Percentiles rank a stretch among this genome's conserved stretches.
These are phyloP conservation scores for Volucella bombylans DNA, from an alignment of 2,888 invertebrate species.

Conservation along the genomic window DNA sequence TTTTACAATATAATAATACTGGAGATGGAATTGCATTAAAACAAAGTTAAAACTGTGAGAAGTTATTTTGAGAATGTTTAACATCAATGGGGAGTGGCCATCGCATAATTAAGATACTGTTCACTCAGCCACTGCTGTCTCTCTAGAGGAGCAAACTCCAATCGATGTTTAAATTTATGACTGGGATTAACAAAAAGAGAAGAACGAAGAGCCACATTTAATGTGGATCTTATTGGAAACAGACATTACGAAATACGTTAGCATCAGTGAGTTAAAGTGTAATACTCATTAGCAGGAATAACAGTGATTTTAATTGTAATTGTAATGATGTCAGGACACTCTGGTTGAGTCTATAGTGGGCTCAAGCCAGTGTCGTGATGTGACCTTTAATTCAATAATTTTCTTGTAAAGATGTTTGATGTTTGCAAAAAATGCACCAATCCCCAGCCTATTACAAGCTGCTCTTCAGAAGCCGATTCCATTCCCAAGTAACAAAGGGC, in stretches of 20 bases:
- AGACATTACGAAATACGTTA: slow-evolving; percentile 8
- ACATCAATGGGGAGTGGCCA: slow-evolving; percentile 68
- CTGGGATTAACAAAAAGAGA: slow-evolving; percentile 15
- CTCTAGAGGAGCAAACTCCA: slow-evolving; percentile 39
- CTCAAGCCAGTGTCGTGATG: too few species aligned
- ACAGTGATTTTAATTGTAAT: neutral
- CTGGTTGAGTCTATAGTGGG: too few species aligned
- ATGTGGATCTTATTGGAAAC: slow-evolving; percentile 30
- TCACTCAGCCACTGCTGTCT: slow-evolving; percentile 30
- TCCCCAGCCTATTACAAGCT: too few species aligned
- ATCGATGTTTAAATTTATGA: slow-evolving; percentile 63
- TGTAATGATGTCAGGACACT: too few species aligned
- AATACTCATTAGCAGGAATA: neutral
- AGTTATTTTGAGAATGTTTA: slow-evolving; percentile 64
- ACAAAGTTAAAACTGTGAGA: slow-evolving; percentile 62
- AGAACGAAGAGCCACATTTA: slow-evolving; percentile 19
- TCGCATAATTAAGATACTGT: slow-evolving; percentile 62
- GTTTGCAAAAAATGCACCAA: too few species aligned
- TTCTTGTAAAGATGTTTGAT: too few species aligned
- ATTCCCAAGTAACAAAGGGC: too few species aligned
- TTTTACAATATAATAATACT: slow-evolving; percentile 49
- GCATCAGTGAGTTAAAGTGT: neutral
- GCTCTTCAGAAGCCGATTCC: too few species aligned
- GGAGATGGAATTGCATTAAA: slow-evolving; percentile 64
- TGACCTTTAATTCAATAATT: too few species aligned